Evolutionary conservation across 2,888 invertebrate species (phyloP), one percentile per base, ranked within the genome.

Genomic region (Sycophila texana): DNA sequence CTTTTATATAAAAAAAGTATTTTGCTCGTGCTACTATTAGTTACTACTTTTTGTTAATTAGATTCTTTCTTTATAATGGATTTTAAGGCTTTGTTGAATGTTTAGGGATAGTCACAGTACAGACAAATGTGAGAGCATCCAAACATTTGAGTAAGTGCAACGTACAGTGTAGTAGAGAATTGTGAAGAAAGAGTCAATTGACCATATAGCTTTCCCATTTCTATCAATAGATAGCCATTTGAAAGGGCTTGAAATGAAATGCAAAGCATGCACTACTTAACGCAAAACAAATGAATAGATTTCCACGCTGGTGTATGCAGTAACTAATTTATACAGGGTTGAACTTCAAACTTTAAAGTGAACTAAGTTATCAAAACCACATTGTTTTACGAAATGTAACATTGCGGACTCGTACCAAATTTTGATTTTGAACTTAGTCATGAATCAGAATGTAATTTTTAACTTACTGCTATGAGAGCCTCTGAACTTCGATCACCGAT

Each of bases 251-350:
- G 20, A 78, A 78, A 78, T 75, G 55, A 81, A 75, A 81, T 81
- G 74, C 81, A 68, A 58, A 53, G 71, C 76, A 81, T 71, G 75
- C 78, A 73, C 81, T 81, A 81, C 68, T 81, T 81, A 78, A 60
- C 78, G 68, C 65, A 51, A 10, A 16, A 22, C n/a, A 30, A 58
- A 18, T 74, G 58, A 39, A 18, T 13, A 10, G n/a, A 49, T 70
- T 80, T 51, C 58, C 55, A 76, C 49, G 71, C 18, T 1, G 49
- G 49, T 53, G 39, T 53, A 47, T 55, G 55, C 57, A 18, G 39
- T 10, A n/a, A 39, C 61, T 63, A 63, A 78, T 79, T 66, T 79
- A 68, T 65, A 67, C 66, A 13, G 12, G 47, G 53, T 70, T 74
- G 74, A 77, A 80, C 80, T 80, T 80, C 26, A 73, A 68, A 68